Evolutionary conservation across 1,140 invertebrate genomes (phyloP).

Genomic region (Bombus waltoni): DNA sequence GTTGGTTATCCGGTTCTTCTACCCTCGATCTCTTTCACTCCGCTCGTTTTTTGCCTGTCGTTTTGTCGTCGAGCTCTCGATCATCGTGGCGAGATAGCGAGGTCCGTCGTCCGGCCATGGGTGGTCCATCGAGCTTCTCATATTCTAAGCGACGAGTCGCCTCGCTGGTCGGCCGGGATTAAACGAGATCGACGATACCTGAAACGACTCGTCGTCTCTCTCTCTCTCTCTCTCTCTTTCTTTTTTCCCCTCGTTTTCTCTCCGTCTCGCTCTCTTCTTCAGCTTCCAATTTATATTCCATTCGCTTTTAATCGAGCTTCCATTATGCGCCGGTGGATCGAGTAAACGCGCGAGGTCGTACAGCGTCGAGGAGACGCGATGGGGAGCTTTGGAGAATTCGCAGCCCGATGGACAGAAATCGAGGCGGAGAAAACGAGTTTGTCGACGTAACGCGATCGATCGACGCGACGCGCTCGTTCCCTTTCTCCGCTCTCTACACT

Average conservation of each 20-base stretch:
- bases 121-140: slow-evolving; percentile 55
- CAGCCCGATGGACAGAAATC: background rate
- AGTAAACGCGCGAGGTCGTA: background rate
- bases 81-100: slow-evolving; percentile 56
- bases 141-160: slow-evolving; percentile 43
- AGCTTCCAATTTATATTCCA: slow-evolving; percentile 30
- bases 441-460: background rate
- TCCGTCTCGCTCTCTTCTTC: background rate
- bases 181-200: slow-evolving; percentile 52
- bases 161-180: slow-evolving; percentile 10
- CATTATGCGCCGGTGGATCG: slow-evolving; percentile 15
- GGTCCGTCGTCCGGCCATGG: slow-evolving; percentile 10
- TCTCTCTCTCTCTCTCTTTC: background rate
- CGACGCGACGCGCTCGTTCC: background rate
- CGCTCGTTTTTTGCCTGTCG: background rate
- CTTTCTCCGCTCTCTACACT: too few species aligned
- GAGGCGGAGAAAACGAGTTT: background rate
- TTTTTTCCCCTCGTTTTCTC: background rate
- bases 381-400: too few species aligned
- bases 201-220: slow-evolving; percentile 21
- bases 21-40: background rate
- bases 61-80: slow-evolving; percentile 55
- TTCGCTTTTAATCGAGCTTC: slow-evolving; percentile 47
- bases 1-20: background rate
- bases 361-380: too few species aligned